These are phyloP conservation scores for Tichodroma muraria DNA, from an alignment of 2,113 vertebrate species.

Conservation along the genomic window DNA sequence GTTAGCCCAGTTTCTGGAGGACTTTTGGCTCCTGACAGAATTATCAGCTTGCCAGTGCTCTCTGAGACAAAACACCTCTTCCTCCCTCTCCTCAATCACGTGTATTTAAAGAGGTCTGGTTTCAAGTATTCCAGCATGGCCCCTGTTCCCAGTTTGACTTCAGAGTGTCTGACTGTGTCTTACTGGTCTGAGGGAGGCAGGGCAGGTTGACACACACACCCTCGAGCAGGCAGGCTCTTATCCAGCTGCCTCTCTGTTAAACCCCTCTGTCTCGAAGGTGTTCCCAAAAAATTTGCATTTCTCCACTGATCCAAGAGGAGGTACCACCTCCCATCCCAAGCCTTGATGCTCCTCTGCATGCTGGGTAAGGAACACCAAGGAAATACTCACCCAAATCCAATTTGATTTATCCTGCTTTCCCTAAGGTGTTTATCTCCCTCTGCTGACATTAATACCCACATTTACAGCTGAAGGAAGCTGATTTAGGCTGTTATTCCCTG, in stretches of 20 bases:
- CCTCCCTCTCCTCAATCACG: background rate
- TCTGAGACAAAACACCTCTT: background rate
- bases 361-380: background rate
- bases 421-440: background rate
- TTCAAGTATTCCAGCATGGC: background rate
- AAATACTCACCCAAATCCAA: background rate
- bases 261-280: background rate
- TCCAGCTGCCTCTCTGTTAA: background rate
- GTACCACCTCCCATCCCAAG: background rate
- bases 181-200: background rate
- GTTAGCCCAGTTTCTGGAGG: background rate
- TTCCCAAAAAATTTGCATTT: background rate
- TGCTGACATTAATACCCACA: background rate
- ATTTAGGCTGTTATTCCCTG: conserved; percentile 55
- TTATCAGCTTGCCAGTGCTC: background rate
- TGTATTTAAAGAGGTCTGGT: background rate
- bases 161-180: too few species aligned
- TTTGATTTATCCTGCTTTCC: background rate
- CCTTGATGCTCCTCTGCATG: background rate
- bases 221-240: background rate
- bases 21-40: background rate
- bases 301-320: background rate
- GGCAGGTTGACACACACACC: background rate
- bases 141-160: too few species aligned
- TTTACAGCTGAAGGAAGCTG: conserved; percentile 10